These are phyloP conservation scores for Eretmocerus hayati DNA, from an alignment of 2,888 invertebrate species.

Conservation along the genomic window DNA sequence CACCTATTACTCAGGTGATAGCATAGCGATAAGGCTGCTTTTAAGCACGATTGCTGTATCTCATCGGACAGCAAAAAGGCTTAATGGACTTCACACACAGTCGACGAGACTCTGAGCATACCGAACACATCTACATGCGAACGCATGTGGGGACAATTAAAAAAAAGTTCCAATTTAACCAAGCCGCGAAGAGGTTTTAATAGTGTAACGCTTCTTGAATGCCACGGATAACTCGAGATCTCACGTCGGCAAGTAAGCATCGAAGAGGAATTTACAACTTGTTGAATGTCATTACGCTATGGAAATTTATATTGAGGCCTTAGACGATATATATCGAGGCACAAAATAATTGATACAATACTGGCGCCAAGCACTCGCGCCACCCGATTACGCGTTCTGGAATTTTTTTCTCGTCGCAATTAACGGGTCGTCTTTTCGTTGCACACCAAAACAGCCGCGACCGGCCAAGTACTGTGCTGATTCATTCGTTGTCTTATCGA, in stretches of 20 bases:
- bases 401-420: neutral
- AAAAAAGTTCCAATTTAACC: constrained; percentile 12
- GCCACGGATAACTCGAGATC: neutral
- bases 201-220: constrained; percentile 6
- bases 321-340: too few relatives aligned
- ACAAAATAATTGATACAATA: too few relatives aligned
- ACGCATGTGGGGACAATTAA: neutral
- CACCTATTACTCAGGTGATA: constrained; percentile 33
- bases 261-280: too few relatives aligned
- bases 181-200: constrained; percentile 4
- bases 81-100: constrained; percentile 24
- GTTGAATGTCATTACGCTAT: too few relatives aligned
- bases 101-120: constrained; percentile 5
- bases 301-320: too few relatives aligned
- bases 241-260: too few relatives aligned
- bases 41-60: constrained; percentile 22
- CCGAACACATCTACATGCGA: neutral
- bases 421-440: too few relatives aligned
- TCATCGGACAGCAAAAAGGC: constrained; percentile 23
- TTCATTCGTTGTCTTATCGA: constrained; percentile 26
- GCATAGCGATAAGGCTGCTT: constrained; percentile 26
- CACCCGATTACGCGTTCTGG: neutral
- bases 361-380: too few relatives aligned
- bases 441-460: neutral
- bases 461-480: neutral